A percentile compares a stretch with the other conserved stretches of the same genome.
phyloP scores from a whole-genome alignment of 1,140 invertebrate species.

The Trichonephila clavata region DNA sequence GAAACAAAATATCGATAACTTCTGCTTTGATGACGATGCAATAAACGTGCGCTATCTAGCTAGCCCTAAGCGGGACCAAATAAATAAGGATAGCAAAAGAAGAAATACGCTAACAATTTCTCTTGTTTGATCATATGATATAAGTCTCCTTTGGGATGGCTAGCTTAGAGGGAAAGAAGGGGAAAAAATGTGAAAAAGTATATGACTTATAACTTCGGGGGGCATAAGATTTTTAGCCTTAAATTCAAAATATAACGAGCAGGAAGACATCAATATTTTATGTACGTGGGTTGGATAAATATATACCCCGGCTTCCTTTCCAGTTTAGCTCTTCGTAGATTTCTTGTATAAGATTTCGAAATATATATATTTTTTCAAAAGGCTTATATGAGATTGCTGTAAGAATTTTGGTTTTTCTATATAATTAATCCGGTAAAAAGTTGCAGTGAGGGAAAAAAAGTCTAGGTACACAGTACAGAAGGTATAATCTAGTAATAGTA shows the following conservation, averaged over 20 bases:
- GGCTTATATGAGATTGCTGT: background rate
- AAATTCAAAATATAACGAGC: slow-evolving; percentile 69
- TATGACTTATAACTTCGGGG: slow-evolving; percentile 46
- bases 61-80: background rate
- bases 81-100: slow-evolving; percentile 29
- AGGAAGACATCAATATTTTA: slow-evolving; percentile 56
- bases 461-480: too few relatives aligned
- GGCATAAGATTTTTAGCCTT: slow-evolving; percentile 57
- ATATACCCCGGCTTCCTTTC: background rate
- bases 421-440: too few relatives aligned
- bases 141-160: slow-evolving; percentile 17
- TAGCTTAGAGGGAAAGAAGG: background rate
- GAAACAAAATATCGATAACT: slow-evolving; percentile 66
- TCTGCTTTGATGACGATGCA: slow-evolving; percentile 53
- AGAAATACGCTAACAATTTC: slow-evolving; percentile 67
- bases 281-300: slow-evolving; percentile 26
- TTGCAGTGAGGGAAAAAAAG: too few relatives aligned
- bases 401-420: background rate
- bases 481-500: too few relatives aligned
- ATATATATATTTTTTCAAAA: background rate
- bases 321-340: background rate
- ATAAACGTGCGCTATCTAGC: slow-evolving; percentile 57
- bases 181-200: slow-evolving; percentile 35
- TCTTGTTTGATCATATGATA: slow-evolving; percentile 61
- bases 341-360: background rate